Evolutionary conservation across 1,140 invertebrate species (phyloP), one percentile per base, ranked within the genome.

Genomic region (Maniola jurtina): DNA sequence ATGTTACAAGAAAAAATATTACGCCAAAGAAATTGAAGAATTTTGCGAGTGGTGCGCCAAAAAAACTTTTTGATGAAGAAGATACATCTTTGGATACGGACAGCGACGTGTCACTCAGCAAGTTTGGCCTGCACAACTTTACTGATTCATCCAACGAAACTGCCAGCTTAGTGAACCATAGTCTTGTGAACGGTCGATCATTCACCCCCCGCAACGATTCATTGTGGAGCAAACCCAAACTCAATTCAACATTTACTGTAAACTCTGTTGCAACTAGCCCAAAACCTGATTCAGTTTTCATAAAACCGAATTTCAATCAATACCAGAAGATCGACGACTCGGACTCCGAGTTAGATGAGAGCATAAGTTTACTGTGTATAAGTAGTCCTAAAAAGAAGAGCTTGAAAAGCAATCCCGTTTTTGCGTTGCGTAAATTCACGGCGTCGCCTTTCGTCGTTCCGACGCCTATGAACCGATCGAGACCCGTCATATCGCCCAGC

Each of bases 401-500:
- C 36, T 61, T 71, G 9, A 84, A 77, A 62, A 79, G 68, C 1
- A 87, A 86, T 74, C 80, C 84, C 13, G 75, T 91, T 9, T 91
- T 92, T 68, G 81, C 82, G 6, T 75, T 91, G 35, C 76, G 86
- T 16, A 88, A 91, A 71, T 91, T 91, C 58, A 87, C 82, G 47
- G 83, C 89, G 2, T 86, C 86, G 40, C 89, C 88, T 76, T 86
- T 91, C 36, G 81, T 89, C n/a, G 81, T 81, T 66, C 87, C 87
- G 0, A 83, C 79, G 33, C 80, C 81, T 0, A 60, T 83, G 40
- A 81, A 73, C 64, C 72, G 80, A 45, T 58, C 75, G 9, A 76
- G 87, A 35, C 89, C 91, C 13, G 72, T 92, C 0, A 85, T 92
- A 79, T 91, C 89, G 4, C 91, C 91, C 0, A 91, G 91, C 65